A percentile compares a stretch with the other conserved stretches of the same genome.
phyloP scores from a whole-genome alignment of 2,888 invertebrate genomes.

The Nyleta sp. region DNA sequence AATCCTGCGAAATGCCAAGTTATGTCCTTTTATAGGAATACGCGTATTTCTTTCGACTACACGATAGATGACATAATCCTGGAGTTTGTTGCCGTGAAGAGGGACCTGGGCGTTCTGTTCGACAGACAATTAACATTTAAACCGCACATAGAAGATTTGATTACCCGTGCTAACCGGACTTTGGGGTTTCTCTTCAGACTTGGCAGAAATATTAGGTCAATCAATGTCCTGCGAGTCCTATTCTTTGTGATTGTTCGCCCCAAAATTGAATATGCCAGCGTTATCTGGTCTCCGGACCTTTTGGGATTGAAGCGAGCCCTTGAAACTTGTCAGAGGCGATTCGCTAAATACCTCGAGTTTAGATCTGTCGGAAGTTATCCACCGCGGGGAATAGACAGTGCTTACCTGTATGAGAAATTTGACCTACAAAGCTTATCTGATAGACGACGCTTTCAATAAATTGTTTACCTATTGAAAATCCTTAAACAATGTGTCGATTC shows the following conservation, averaged over 20 bases:
- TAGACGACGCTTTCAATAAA: neutral
- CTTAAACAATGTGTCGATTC: neutral
- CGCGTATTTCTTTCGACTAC: neutral
- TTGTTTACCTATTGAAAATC: neutral
- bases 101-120: constrained; percentile 3
- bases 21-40: constrained; percentile 5
- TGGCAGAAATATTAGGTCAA: neutral
- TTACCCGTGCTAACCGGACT: neutral
- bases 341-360: neutral
- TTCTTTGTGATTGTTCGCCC: neutral
- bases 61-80: neutral
- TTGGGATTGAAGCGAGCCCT: neutral
- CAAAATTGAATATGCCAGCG: neutral
- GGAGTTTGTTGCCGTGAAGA: neutral
- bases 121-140: constrained; percentile 4
- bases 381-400: neutral
- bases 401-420: neutral
- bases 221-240: neutral
- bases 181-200: constrained; percentile 2
- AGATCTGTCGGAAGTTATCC: neutral
- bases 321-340: neutral
- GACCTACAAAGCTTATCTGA: neutral
- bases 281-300: neutral
- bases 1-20: constrained; percentile 8
- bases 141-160: neutral